phyloP scores from a whole-genome alignment of 1,140 invertebrate genomes.

The Formica selysi region DNA sequence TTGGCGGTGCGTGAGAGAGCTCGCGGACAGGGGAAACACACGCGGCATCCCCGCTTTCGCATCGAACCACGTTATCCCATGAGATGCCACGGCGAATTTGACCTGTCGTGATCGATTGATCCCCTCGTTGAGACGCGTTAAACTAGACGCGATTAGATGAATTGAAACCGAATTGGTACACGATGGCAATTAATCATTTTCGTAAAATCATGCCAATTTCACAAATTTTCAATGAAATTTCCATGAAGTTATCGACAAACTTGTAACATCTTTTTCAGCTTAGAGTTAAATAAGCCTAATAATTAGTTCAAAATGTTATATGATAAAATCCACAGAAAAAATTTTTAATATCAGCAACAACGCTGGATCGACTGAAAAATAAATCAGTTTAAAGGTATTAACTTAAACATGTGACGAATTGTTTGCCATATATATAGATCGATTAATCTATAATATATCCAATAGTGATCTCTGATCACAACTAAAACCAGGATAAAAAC shows the following conservation, averaged over 20 bases:
- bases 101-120: slow-evolving; percentile 31
- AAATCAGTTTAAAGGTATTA: neutral
- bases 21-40: slow-evolving; percentile 69
- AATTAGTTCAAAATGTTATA: neutral
- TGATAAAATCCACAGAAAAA: neutral
- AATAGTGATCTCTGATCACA: neutral
- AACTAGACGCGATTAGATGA: neutral
- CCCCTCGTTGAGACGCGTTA: neutral
- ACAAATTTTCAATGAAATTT: slow-evolving; percentile 13
- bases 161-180: neutral
- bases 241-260: no score
- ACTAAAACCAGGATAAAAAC: neutral
- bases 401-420: neutral
- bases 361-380: neutral
- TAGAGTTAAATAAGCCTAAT: neutral
- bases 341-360: neutral
- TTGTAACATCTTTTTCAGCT: neutral
- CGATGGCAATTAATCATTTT: neutral
- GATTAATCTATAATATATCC: neutral
- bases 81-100: slow-evolving; percentile 1
- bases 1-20: slow-evolving; percentile 78
- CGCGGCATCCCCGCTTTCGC: slow-evolving; percentile 63
- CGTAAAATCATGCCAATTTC: neutral
- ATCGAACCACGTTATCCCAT: slow-evolving; percentile 52
- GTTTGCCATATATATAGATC: neutral